These are phyloP conservation scores for Rhynchomys soricoides DNA, from an alignment of 2,113 vertebrate genomes.

Conservation along the genomic window DNA sequence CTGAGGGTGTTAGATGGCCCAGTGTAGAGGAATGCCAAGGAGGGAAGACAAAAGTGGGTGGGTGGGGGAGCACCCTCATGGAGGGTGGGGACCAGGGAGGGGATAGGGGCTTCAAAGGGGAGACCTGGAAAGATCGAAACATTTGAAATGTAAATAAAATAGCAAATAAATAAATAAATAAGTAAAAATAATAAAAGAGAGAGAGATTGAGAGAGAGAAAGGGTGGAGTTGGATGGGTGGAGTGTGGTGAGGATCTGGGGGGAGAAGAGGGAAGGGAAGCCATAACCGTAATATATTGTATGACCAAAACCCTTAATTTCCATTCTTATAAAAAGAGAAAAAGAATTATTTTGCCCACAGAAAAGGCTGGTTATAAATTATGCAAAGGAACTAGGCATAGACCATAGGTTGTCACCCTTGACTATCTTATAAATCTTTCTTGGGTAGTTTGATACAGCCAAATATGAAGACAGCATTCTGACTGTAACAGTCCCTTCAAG, in stretches of 20 bases:
- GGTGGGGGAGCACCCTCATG: no score
- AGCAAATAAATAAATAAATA: no score
- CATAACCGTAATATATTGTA: not conserved
- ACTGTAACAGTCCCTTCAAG: not conserved
- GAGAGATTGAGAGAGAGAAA: not conserved
- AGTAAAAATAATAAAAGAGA: no score
- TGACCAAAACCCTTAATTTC: not conserved
- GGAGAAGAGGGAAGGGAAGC: not conserved
- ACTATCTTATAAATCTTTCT: not conserved
- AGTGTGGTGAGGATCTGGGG: not conserved
- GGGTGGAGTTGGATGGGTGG: not conserved
- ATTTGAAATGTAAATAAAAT: no score
- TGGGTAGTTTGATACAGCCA: not conserved
- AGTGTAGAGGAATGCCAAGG: no score
- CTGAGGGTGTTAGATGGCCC: no score
- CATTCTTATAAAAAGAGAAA: not conserved
- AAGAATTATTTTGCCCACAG: not conserved
- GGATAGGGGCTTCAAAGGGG: no score
- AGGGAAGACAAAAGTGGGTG: no score
- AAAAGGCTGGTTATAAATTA: not conserved
- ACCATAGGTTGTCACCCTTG: rapidly evolving
- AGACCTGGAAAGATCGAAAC: no score
- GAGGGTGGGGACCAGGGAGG: no score
- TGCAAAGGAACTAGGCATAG: not conserved
- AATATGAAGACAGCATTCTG: not conserved